Percentiles rank a stretch among this genome's conserved stretches.
phyloP scores from a whole-genome alignment of 2,113 vertebrate genomes.

The Leptodactylus fuscus region DNA sequence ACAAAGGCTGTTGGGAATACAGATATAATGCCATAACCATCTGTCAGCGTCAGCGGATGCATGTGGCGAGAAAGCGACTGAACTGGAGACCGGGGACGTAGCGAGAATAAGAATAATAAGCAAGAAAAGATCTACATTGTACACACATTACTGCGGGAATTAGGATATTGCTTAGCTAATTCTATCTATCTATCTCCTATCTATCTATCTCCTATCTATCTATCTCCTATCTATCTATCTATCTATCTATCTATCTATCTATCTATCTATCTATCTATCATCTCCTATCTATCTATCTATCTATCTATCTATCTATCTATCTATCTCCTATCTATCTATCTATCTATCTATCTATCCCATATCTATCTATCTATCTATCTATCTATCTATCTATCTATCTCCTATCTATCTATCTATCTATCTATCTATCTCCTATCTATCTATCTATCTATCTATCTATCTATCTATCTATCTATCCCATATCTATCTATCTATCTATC shows the following conservation, averaged over 20 bases:
- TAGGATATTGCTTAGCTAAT: too few relatives aligned
- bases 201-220: not conserved
- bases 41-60: slow-evolving; percentile 53
- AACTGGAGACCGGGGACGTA: not conserved
- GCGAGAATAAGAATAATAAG: not conserved
- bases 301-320: slow-evolving; percentile 2
- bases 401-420: not conserved
- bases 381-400: not conserved
- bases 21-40: slow-evolving; percentile 55
- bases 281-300: not conserved
- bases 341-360: not conserved
- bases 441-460: slow-evolving; percentile 21
- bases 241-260: slow-evolving; percentile 17
- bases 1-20: slow-evolving; percentile 55
- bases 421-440: slow-evolving; percentile 21
- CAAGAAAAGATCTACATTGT: not conserved
- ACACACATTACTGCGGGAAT: too few relatives aligned
- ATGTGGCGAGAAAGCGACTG: not conserved
- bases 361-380: slow-evolving; percentile 10
- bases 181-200: not conserved
- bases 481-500: not conserved
- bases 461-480: slow-evolving; percentile 13
- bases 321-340: not conserved
- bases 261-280: slow-evolving; percentile 5
- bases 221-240: slow-evolving; percentile 16